Base-by-base conservation (phyloP, 2,888 invertebrate genomes). In the Hipparchia semele region DNA sequence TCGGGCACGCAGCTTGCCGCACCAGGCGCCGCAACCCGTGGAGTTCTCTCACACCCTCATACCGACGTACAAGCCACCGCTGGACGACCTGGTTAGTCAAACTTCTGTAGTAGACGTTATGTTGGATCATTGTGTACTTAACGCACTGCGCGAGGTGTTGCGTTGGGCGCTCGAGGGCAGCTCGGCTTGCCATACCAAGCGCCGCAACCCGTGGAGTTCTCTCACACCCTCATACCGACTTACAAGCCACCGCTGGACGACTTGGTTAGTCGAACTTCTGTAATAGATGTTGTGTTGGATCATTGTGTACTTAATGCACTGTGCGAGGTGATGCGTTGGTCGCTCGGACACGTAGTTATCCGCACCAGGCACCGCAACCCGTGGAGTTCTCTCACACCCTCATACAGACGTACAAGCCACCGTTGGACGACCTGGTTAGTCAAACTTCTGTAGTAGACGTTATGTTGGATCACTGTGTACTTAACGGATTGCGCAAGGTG, bases 221-320 rank as follows among this genome's bases (percentile, higher is more conserved):
- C 2, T n/a, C 12, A 45, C 6, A n/a, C 54, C 2, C 33, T 39
- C 65, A 80, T 90, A 54, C 80, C 83, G 9, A 91, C 91, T 0
- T 91, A 88, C 71, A n/a, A n/a, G 2, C 83, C 89, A 0, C 73
- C 82, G 10, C 78, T 92, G 12, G 92, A 92, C 68, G 89, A 88
- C 54, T 84, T 86, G 81, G 91, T 89, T 73, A 45, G 12, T 62
- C 0, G 23, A 67, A 54, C 23, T 23, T 58, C 49, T 53, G 2
- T 10, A 1, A 1, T 53, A 53, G 12, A 12, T 8, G 12, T 10
- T 53, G 1, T 6, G 6, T 49, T 39, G 39, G 39, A 39, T 39
- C 39, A 8, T 49, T 6, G 46, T 8, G 1, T 12, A 53, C 4
- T 1, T 8, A 10, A 53, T 12, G 92, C 89, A 9, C 76, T 93